Base-by-base conservation (phyloP, 2,888 invertebrate genomes). In the Diplazon laetatorius region DNA sequence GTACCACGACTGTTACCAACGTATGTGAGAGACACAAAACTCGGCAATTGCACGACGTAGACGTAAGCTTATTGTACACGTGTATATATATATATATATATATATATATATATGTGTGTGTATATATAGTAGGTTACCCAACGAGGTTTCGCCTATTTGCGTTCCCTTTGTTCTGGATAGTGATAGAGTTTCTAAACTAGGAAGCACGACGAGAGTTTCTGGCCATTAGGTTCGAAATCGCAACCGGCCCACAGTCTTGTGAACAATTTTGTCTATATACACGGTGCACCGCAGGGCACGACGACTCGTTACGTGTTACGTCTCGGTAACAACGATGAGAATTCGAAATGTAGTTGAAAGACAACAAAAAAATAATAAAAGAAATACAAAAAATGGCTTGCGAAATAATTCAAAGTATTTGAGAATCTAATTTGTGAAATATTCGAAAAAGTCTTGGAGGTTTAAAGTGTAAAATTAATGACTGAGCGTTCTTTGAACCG, bases 111-210 rank as follows among this genome's bases (percentile, higher is more conserved):
- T n/a, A n/a, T n/a, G n/a, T n/a, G n/a, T n/a, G n/a, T n/a, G n/a
- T 48, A 30, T 37, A 52, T 62, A 10, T 50, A 62, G 42, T 63
- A 60, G 60, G 70, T 62, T 62, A 65, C 48, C 57, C 55, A 37
- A 73, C 69, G 44, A 73, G 66, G 70, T 78, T 76, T 73, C 66
- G 62, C 48, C 60, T 75, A 78, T 74, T 80, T 66, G 48, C 63
- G 66, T 73, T 80, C 74, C 76, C 81, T 80, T 81, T 81, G 81
- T 80, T 80, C 74, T 39, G 44, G 75, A 75, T 80, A 76, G 73
- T 63, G 72, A 75, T 57, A 66, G 75, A 77, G 77, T 81, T 81
- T 78, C 75, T 80, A 70, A 81, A 81, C 77, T 81, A 72, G 55
- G 16, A 30, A 62, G 52, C 22, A 62, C 66, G 62, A 18, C 5